phyloP scores from a whole-genome alignment of 2,888 invertebrate species.

The Congeria kusceri region DNA sequence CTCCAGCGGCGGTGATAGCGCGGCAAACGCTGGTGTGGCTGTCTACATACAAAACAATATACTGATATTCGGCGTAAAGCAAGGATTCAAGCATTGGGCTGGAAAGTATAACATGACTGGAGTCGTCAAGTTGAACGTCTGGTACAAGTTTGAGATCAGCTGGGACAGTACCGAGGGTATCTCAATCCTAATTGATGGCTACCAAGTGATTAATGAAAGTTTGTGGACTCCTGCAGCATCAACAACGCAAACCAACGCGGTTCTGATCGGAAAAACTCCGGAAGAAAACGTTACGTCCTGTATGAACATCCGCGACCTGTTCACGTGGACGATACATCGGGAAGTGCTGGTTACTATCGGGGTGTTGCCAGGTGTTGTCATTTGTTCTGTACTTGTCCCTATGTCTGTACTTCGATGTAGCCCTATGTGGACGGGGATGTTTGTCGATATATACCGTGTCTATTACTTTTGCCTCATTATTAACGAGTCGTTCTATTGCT shows the following conservation, averaged over 20 bases:
- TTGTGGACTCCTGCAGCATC: conserved; percentile 49
- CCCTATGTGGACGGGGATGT: too few species aligned
- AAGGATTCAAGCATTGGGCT: conserved; percentile 59
- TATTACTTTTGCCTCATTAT: too few species aligned
- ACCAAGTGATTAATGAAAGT: conserved; percentile 43
- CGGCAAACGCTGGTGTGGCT: conserved; percentile 64
- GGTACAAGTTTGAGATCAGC: conserved; percentile 65
- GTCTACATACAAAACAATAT: conserved; percentile 63
- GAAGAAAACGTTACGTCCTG: conserved; percentile 52
- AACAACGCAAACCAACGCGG: conserved; percentile 41
- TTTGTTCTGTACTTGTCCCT: too few species aligned
- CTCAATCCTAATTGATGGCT: conserved; percentile 59
- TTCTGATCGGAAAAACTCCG: conserved; percentile 67
- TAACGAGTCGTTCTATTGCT: too few species aligned
- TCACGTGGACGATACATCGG: conserved; percentile 66
- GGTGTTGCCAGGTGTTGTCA: conserved; percentile 47
- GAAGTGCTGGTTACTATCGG: conserved; percentile 59
- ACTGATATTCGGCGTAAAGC: conserved; percentile 68
- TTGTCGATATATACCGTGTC: too few species aligned
- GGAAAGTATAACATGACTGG: conserved; percentile 45
- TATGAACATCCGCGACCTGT: conserved; percentile 67
- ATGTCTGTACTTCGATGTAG: too few species aligned
- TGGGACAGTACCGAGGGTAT: conserved; percentile 62
- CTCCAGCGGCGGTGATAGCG: conserved; percentile 72
- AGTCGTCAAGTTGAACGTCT: conserved; percentile 40